Evolutionary conservation across 2,113 vertebrate species (phyloP), one percentile per base, ranked within the genome.

Genomic region (Pantherophis guttatus): DNA sequence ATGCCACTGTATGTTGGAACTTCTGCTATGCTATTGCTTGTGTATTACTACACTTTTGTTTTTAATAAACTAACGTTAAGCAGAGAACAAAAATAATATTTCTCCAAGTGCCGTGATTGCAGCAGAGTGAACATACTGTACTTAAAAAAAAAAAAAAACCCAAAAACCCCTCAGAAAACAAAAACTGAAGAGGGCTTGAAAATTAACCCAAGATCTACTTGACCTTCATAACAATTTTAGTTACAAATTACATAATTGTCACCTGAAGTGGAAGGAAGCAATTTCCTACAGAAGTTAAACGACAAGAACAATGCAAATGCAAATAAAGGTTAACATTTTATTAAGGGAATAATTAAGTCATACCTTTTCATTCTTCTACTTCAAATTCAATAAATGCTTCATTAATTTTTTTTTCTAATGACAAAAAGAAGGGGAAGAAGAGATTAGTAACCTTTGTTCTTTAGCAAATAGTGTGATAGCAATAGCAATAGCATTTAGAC

Each of bases 171-270:
- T 44, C 55, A 57, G 55, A 58, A 58, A 65, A 65, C 3, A 26
- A 65, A 65, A 33, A 62, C 21, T 81, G 59, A 91, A 94, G 54
- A 57, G 89, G 10, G 39, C 81, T 86, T 86, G 87, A 97, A 62
- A 97, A 94, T 95, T 55, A 97, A 95, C 90, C 85, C 44, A 81
- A 95, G 89, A 95, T 89, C 86, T 94, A 96, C 94, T 97, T 97
- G 95, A 97, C 94, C 92, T 96, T 94, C 93, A 92, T 87, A 96
- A 44, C 53, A 95, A 89, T 65, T 94, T 95, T 93, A 91, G 86
- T 94, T 95, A 96, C 86, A 92, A 96, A 91, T 93, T 94, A 13
- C 44, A 93, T 90, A 96, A 97, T 93, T 88, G 87, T 95, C 39
- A 44, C 93, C 93, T 95, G 88, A 95, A 95, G 95, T 9, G 94